Evolutionary conservation across 2,797 vertebrate species (phyloP).

Genomic region (Allobates femoralis): DNA sequence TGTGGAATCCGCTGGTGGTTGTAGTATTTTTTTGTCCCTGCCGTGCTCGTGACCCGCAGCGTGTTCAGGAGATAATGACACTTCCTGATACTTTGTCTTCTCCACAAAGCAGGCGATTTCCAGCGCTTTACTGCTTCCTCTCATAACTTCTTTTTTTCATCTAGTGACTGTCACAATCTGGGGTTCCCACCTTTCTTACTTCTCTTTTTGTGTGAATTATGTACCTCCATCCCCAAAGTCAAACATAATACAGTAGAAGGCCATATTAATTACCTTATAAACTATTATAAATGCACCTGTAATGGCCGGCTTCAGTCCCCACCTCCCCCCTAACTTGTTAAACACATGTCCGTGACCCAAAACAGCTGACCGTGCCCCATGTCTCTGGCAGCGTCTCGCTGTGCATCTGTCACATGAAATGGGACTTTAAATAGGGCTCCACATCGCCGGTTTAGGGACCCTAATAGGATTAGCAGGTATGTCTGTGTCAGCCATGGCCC

Average conservation of each 20-base stretch:
- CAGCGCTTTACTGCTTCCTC: slow-evolving; percentile 2
- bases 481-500: not conserved
- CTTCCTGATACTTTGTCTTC: slow-evolving; percentile 9
- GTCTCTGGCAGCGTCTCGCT: slow-evolving; percentile 53
- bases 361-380: slow-evolving; percentile 75
- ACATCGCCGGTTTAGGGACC: slow-evolving; percentile 30
- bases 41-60: not conserved
- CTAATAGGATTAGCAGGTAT: slow-evolving; percentile 78
- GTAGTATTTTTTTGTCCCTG: not conserved
- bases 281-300: not conserved
- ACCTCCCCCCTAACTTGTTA: not conserved
- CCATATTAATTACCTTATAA: too few species aligned
- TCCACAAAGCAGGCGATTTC: not conserved
- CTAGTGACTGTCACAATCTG: not conserved
- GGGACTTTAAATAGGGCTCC: slow-evolving; percentile 53
- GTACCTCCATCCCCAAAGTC: not conserved
- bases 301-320: not conserved
- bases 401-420: slow-evolving; percentile 47
- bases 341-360: slow-evolving; percentile 70
- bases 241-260: too few species aligned
- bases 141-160: not conserved
- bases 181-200: not conserved
- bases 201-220: not conserved
- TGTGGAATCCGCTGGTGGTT: not conserved
- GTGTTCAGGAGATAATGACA: not conserved